Conservation (phyloP, 2,113 vertebrate genomes). For the Grammomys surdaster region DNA sequence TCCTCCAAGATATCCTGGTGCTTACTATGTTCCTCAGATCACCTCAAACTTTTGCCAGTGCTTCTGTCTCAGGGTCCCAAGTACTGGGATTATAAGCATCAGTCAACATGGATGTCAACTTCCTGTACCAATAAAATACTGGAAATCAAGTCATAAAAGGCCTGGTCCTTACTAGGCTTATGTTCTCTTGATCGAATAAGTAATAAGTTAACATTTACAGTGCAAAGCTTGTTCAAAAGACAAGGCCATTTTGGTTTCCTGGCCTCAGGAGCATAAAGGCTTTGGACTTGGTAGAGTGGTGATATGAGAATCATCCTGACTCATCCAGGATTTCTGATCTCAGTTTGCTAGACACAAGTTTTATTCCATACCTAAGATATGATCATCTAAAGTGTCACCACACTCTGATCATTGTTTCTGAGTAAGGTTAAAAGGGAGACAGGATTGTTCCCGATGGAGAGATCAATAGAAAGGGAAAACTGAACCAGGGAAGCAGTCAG, state of each 20-base stretch:
- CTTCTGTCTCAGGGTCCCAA: background rate
- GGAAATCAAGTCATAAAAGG: background rate
- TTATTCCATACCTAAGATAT: background rate
- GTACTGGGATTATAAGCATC: background rate
- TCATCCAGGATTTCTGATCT: background rate
- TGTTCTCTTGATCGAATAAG: background rate
- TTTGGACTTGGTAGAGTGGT: background rate
- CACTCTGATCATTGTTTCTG: background rate
- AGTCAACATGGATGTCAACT: background rate
- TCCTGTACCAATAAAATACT: background rate
- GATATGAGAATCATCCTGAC: background rate
- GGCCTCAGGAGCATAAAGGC: background rate
- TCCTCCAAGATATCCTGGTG: background rate
- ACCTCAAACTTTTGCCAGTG: background rate
- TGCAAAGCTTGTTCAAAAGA: background rate
- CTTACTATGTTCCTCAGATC: background rate
- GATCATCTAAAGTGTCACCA: background rate
- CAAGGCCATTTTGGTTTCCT: background rate
- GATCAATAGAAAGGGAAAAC: background rate
- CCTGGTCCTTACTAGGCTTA: background rate
- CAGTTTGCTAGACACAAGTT: background rate
- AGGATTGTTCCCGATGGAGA: background rate
- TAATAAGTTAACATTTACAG: background rate
- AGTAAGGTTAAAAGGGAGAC: background rate
- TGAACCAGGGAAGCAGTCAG: background rate